Base-by-base conservation (phyloP, 2,888 invertebrate genomes). In the Aplocera efformata region DNA sequence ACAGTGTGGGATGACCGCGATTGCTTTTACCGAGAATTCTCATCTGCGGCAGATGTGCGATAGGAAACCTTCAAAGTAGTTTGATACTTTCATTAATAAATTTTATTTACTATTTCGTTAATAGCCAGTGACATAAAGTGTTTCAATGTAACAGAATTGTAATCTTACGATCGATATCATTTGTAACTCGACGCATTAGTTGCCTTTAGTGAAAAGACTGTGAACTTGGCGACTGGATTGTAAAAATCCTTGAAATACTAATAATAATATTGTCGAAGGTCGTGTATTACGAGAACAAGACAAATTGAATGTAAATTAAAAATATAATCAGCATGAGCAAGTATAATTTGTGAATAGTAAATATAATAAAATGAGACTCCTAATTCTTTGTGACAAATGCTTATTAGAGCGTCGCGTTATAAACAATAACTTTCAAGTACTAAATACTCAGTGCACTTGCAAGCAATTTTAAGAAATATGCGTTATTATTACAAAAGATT, bases 1-100 rank as follows among this genome's bases (percentile, higher is more conserved):
- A 44, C 52, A 45, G 37, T 44, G 27, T 38, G 49, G 58, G 50
- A 60, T 59, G 62, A 56, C 57, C 58, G 51, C 60, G 62, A 48
- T 50, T 50, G 38, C 42, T 52, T 44, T 24, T 52, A 50, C 54
- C 35, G 26, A 44, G 50, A 52, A 55, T 42, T 57, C 58, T 54
- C 35, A 20, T 37, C 52, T 42, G 39, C 50, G 50, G 44, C 52
- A 41, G 36, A 45, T 50, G 50, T 63, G 28, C 35, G 38, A 37
- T 34, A 47, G 44, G 38, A 47, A 40, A 43, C 46, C 62, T 70
- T 62, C 23, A 6, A 3, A 5, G 32, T 40, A 63, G 21, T 46
- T 39, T 10, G 29, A 34, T 36, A 9, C 10, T 28, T 32, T 32
- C 35, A 42, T 35, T 35, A 42, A 42, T 32, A 32, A 27, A 39